phyloP scores from a whole-genome alignment of 2,113 vertebrate genomes.

The Rana temporaria region DNA sequence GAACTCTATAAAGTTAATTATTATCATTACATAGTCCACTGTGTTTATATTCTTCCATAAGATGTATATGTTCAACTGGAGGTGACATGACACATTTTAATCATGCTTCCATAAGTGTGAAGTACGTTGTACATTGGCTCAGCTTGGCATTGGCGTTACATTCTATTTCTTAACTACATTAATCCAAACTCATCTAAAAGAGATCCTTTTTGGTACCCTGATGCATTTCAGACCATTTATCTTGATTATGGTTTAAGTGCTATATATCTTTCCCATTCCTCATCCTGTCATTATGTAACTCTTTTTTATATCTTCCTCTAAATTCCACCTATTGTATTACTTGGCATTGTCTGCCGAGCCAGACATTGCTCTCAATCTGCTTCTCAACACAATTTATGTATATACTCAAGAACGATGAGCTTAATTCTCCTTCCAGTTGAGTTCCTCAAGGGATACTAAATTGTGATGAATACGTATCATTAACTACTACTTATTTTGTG shows the following conservation, averaged over 20 bases:
- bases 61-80: slow-evolving; percentile 8
- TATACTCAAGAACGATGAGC: slow-evolving; percentile 16
- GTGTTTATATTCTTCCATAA: not conserved
- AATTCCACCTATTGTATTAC: slow-evolving; percentile 48
- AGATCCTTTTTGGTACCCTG: slow-evolving; percentile 38
- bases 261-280: slow-evolving; percentile 30
- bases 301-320: slow-evolving; percentile 39
- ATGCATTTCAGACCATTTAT: slow-evolving; percentile 36
- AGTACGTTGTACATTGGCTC: slow-evolving; percentile 15
- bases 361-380: slow-evolving; percentile 29
- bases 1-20: slow-evolving; percentile 17
- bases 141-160: slow-evolving; percentile 5
- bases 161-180: not conserved
- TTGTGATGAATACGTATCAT: slow-evolving; percentile 48
- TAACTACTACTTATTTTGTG: slow-evolving; percentile 42
- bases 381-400: slow-evolving; percentile 25
- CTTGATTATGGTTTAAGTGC: slow-evolving; percentile 15
- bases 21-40: slow-evolving; percentile 23
- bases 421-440: slow-evolving; percentile 22
- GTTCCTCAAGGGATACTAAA: slow-evolving; percentile 18
- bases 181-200: slow-evolving; percentile 17
- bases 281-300: slow-evolving; percentile 42
- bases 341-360: slow-evolving; percentile 33
- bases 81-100: slow-evolving; percentile 22
- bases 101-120: not conserved